Evolutionary conservation across 2,113 vertebrate genomes (phyloP).

Genomic region (Heteronetta atricapilla): DNA sequence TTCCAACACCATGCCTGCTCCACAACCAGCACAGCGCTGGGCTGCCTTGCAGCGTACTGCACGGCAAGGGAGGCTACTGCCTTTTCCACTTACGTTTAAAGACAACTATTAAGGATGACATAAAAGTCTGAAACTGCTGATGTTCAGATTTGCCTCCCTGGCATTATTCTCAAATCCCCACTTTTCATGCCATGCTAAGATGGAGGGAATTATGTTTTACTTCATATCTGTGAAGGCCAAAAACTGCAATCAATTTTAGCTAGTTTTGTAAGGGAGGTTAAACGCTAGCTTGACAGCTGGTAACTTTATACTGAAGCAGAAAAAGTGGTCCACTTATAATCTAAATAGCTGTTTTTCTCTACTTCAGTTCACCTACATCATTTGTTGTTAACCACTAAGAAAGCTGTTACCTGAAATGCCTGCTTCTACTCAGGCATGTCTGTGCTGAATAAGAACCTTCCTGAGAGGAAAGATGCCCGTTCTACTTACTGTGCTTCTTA

Average conservation of each 20-base stretch:
- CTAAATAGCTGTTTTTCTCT: not conserved
- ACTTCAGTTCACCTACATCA: not conserved
- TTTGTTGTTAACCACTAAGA: not conserved
- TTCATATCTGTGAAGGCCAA: not conserved
- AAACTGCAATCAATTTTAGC: not conserved
- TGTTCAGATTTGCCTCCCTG: not conserved
- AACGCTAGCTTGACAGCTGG: not conserved
- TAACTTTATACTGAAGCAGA: not conserved
- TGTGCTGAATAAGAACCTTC: not conserved
- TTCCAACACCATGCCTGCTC: fast-evolving
- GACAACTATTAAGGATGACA: not conserved
- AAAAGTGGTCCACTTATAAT: not conserved
- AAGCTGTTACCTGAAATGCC: not conserved
- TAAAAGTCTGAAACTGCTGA: not conserved
- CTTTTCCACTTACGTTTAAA: not conserved
- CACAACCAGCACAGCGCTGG: not conserved
- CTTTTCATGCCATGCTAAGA: not conserved
- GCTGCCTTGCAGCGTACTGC: not conserved
- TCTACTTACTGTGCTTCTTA: not conserved
- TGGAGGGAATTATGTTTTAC: not conserved
- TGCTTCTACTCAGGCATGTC: not conserved
- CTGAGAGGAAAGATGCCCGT: not conserved
- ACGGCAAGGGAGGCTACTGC: not conserved
- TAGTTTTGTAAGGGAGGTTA: not conserved
- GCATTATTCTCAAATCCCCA: not conserved